Conservation (phyloP, 2,888 invertebrate genomes). For the Eilema sororculum region DNA sequence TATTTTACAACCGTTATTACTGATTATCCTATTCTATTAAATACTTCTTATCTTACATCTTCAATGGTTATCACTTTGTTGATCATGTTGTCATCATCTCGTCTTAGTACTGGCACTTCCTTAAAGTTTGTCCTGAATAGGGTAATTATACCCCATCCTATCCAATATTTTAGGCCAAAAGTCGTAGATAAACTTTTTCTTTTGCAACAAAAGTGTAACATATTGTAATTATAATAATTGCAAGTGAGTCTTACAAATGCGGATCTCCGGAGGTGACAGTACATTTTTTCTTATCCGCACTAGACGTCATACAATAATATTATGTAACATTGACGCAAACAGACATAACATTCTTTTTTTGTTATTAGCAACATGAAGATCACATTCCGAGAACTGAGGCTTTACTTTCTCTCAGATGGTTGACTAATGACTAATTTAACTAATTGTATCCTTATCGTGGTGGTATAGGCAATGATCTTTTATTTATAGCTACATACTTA, state of each 20-base stretch:
- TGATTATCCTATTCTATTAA: too few species aligned
- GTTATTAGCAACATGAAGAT: conserved; percentile 59
- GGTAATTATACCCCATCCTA: too few species aligned
- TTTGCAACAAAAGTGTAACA: conserved; percentile 1
- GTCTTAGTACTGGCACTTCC: too few species aligned
- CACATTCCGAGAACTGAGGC: conserved; percentile 55
- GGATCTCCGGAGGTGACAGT: conserved; percentile 51
- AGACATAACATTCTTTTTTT: conserved; percentile 61
- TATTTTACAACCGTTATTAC: too few species aligned
- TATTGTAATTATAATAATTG: conserved; percentile 11
- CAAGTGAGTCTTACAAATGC: conserved; percentile 36
- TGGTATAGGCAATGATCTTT: conserved; percentile 14
- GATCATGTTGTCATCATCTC: too few species aligned
- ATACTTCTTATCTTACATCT: too few species aligned
- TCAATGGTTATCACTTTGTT: too few species aligned
- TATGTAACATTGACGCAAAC: conserved; percentile 73
- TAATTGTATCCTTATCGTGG: conserved; percentile 14
- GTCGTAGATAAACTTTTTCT: not conserved
- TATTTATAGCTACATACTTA: not conserved
- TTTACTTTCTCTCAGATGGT: conserved; percentile 49
- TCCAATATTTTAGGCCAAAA: too few species aligned
- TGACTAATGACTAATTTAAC: conserved; percentile 45
- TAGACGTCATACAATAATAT: conserved; percentile 26
- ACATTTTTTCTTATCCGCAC: conserved; percentile 32
- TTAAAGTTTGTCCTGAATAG: too few species aligned